Conservation (phyloP, 1,140 invertebrate genomes). For the Drosophila santomea region DNA sequence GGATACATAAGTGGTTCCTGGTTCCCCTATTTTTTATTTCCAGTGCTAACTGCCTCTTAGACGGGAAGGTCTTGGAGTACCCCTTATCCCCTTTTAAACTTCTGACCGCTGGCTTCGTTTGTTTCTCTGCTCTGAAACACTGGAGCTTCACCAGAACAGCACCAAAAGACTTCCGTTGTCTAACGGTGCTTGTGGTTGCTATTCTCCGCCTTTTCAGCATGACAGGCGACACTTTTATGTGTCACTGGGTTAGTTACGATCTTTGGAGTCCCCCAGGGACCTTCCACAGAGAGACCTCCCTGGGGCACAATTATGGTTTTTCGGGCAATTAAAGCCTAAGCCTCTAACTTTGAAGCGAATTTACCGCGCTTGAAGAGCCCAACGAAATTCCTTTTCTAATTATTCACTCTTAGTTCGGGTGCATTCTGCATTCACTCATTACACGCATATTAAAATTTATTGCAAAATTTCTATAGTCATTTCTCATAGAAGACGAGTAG, state of each 20-base stretch:
- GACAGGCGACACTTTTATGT: conserved; percentile 82
- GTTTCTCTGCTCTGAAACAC: conserved; percentile 29
- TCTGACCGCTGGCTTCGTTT: conserved; percentile 66
- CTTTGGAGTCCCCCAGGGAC: not conserved
- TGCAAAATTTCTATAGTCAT: conserved; percentile 79
- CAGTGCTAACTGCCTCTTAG: conserved; percentile 2
- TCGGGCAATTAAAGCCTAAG: conserved; percentile 54
- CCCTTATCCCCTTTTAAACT: conserved; percentile 1
- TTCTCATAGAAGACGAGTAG: conserved; percentile 79
- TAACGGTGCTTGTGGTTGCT: conserved; percentile 47
- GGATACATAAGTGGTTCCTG: too few relatives aligned
- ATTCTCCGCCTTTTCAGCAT: conserved; percentile 29
- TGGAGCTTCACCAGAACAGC: conserved; percentile 3
- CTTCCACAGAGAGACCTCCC: conserved; percentile 3
- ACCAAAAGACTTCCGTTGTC: conserved; percentile 10
- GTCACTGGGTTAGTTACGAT: conserved; percentile 71
- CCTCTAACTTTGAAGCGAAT: not conserved
- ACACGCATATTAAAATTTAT: conserved; percentile 84
- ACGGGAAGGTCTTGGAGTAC: not conserved
- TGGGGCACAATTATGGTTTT: conserved; percentile 37
- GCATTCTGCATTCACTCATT: conserved; percentile 78
- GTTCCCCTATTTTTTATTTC: not conserved
- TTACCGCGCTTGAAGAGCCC: not conserved
- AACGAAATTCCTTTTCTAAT: conserved; percentile 67
- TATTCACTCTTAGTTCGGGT: conserved; percentile 59